Evolutionary conservation across 2,888 invertebrate species (phyloP), one percentile per base, ranked within the genome.

Genomic region (Phalangium opilio): DNA sequence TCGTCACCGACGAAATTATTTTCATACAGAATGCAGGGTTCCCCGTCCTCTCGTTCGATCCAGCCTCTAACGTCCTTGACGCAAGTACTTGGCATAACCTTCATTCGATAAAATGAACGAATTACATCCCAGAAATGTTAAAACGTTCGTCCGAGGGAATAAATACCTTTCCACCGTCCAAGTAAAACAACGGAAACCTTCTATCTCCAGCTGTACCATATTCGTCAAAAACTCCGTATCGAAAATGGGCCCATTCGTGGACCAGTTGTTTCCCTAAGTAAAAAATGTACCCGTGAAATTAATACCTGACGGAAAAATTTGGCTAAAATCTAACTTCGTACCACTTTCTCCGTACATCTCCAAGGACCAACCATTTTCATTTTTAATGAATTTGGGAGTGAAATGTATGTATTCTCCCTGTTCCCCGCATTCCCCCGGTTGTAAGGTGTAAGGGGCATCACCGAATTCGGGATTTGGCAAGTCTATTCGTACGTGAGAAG

Each of bases 391-490:
- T 15, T 55, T 51, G 11, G 57, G 59, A 2, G 61, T 60, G 17
- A 75, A 54, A 56, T 71, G 74, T 40, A 77, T 73, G 60, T 74
- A 75, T 58, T 75, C 74, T 0, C 76, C 77, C 4, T 61, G 63
- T 54, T 70, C 67, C 3, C 75, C 75, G 56, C 77, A 78, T 11
- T 74, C 74, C 19, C 72, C 66, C 3, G 73, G 72, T 60, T 77
- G 77, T 58, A 75, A 73, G 1, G 77, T 77, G 72, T 73, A 76
- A n/a, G 73, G 67, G 11, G 65, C 58, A 57, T 70, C 67, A 3
- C 68, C 68, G 50, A 72, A 73, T 40, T 74, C 64, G 5, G 71
- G 69, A 20, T 71, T 70, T 11, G 64, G 62, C 3, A 70, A 70
- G 19, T 73, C 64, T 2, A 68, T 58, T 27, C 71, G 60, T 41